Base-by-base conservation (phyloP, 2,797 vertebrate species). In the Cuniculus paca region DNA sequence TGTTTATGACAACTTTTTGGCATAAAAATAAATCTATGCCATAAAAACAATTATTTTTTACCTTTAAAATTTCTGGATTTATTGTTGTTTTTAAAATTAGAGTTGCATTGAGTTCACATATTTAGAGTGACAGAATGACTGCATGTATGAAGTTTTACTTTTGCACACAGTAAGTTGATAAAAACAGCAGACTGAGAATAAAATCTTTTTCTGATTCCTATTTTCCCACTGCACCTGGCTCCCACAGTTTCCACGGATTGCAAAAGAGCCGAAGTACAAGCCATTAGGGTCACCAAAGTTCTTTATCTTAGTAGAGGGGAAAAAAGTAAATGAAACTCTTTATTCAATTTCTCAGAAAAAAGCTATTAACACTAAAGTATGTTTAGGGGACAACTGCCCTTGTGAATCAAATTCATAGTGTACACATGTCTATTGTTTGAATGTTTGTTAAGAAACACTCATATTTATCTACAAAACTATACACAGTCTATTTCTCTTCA, bases 61-160 rank as follows among this genome's bases (percentile, higher is more conserved):
- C 45, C 52, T 85, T 39, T 91, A 91, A 70, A 19, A 12, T 95
- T 89, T 83, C 61, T 90, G 72, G 20, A 75, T 84, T 90, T 92
- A 75, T 22, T 58, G 36, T 11, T 90, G 48, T 45, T 88, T 90
- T 84, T 8, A 74, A 95, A 92, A 58, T n/a, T 2, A 85, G 39
- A 17, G 17, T 74, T 85, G 58, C 87, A 85, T 60, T 88, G 60
- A 90, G 28, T 8, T 74, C 72, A 74, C 24, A 48, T 14, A 79
- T 34, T 61, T 54, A 68, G 54, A 94, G 39, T 0, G 12, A 17
- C 26, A 50, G 61, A 61, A 90, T 36, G 54, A 58, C 4, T 92
- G 31, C 26, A 60, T 1, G 17, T 5, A 61, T 34, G 65, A 16
- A 39, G 24, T 52, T 85, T 95, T 88, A 36, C 39, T 93, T 95